Conservation (phyloP, 2,888 invertebrate species). For the Andrena dorsata region DNA sequence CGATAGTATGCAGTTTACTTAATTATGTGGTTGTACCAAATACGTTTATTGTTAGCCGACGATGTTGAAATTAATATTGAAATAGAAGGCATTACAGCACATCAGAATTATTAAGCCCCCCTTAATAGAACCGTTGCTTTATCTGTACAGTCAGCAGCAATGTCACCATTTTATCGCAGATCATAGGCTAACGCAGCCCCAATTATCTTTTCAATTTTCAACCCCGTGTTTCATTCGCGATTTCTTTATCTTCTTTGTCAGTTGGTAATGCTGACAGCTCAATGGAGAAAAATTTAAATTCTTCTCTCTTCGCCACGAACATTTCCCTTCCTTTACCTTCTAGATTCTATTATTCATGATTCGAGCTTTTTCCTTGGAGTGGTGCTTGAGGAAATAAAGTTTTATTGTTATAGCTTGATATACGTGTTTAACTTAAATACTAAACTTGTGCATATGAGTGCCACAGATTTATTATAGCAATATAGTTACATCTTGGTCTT, state of each 20-base stretch:
- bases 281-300: constrained; percentile 36
- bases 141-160: constrained; percentile 12
- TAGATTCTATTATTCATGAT: neutral
- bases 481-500: too few species aligned
- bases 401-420: too few species aligned
- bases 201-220: constrained; percentile 45
- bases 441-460: too few species aligned
- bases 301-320: constrained; percentile 23
- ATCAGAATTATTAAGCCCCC: constrained; percentile 4
- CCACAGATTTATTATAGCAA: too few species aligned
- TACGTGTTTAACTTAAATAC: too few species aligned
- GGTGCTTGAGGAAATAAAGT: too few species aligned
- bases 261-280: constrained; percentile 9
- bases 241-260: constrained; percentile 26
- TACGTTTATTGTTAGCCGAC: neutral
- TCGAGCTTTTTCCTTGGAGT: neutral
- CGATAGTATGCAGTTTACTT: neutral
- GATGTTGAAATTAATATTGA: constrained; percentile 24
- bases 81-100: constrained; percentile 17
- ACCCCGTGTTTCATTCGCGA: neutral
- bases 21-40: neutral
- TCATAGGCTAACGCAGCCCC: constrained; percentile 24
- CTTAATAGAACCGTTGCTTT: constrained; percentile 47
- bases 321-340: neutral
- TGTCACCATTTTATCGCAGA: constrained; percentile 22